Conservation (phyloP, 30 jellyfish, hydroid and myxozoan species). For the Turritopsis rubra region DNA sequence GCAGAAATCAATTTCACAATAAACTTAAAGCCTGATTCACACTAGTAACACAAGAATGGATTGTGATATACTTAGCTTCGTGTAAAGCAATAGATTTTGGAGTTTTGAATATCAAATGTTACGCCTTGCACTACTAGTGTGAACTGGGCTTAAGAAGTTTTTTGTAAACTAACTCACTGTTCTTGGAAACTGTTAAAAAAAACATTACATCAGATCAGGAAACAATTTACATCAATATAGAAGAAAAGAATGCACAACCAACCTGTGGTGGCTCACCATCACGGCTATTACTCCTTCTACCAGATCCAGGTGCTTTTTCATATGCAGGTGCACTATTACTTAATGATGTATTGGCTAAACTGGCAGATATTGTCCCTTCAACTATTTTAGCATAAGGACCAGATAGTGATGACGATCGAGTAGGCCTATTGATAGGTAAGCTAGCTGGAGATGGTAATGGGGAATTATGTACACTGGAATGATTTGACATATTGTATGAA, state of each 20-base stretch:
- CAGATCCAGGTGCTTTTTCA: constrained; percentile 99
- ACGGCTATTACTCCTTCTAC: constrained; percentile 93
- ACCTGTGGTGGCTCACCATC: constrained; percentile 68
- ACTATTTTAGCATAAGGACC: constrained; percentile 57
- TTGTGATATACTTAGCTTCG: too few relatives aligned
- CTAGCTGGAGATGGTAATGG: constrained; percentile 97
- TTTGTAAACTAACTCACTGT: too few relatives aligned
- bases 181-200: too few relatives aligned
- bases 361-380: constrained; percentile 33
- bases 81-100: too few relatives aligned
- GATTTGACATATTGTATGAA: constrained; percentile 35
- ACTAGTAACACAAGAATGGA: too few relatives aligned
- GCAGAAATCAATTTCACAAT: too few relatives aligned
- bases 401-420: constrained; percentile 63
- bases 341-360: constrained; percentile 35
- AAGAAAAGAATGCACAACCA: not conserved
- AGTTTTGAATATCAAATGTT: too few relatives aligned
- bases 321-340: constrained; percentile 91
- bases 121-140: too few relatives aligned
- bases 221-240: too few relatives aligned
- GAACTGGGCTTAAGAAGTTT: too few relatives aligned
- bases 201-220: too few relatives aligned
- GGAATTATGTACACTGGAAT: constrained; percentile 67
- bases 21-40: too few relatives aligned
- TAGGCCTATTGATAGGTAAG: constrained; percentile 76